phyloP scores from a whole-genome alignment of 2,888 invertebrate species.

The Hecatera dysodea region DNA sequence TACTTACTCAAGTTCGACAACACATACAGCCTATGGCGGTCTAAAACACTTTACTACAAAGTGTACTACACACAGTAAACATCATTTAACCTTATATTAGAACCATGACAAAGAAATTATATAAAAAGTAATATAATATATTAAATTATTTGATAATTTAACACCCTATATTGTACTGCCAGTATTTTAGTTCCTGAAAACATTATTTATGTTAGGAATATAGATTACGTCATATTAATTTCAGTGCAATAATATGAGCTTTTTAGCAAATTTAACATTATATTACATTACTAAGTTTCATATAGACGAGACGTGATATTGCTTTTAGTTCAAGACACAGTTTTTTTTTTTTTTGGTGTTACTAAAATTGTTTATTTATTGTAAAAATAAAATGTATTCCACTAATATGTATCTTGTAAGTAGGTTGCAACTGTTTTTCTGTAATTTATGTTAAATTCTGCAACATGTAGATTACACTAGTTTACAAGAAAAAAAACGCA shows the following conservation, averaged over 20 bases:
- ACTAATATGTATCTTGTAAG: conserved; percentile 30
- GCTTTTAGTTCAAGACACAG: conserved; percentile 40
- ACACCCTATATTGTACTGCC: conserved; percentile 58
- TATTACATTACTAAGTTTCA: conserved; percentile 39
- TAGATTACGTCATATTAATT: conserved; percentile 21
- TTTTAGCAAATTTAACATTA: conserved; percentile 48
- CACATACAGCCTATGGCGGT: conserved; percentile 99
- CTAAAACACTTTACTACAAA: conserved; percentile 99
- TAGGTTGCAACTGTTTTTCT: conserved; percentile 29
- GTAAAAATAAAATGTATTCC: conserved; percentile 26
- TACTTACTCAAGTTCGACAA: conserved; percentile 99
- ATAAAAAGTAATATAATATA: conserved; percentile 57
- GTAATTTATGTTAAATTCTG: conserved; percentile 35
- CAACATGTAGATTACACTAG: conserved; percentile 16
- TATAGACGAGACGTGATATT: conserved; percentile 23
- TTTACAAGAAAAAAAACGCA: no score
- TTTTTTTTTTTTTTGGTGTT: conserved; percentile 34
- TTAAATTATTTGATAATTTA: conserved; percentile 58
- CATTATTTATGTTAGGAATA: conserved; percentile 25
- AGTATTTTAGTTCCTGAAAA: conserved; percentile 59
- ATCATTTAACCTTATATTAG: conserved; percentile 53
- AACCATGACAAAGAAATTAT: conserved; percentile 75
- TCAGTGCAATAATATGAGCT: conserved; percentile 67
- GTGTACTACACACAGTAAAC: conserved; percentile 97
- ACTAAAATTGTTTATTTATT: conserved; percentile 22